A percentile compares a stretch with the other conserved stretches of the same genome.
Evolutionary conservation across 2,888 invertebrate species (phyloP).

Genomic region (Melangyna quadrimaculata): DNA sequence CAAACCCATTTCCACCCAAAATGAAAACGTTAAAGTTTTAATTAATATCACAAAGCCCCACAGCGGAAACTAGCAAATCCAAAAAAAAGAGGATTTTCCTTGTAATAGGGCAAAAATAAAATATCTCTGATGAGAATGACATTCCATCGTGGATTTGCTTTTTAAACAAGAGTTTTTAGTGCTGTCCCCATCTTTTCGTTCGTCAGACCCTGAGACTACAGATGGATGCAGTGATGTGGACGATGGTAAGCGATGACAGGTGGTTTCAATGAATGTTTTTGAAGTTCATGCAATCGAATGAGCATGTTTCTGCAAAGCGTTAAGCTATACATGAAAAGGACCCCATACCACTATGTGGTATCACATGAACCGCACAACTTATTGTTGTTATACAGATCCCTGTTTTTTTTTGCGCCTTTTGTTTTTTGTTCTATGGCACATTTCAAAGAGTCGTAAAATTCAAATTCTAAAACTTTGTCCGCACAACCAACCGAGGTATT

Average conservation of each 20-base stretch:
- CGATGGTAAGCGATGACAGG: constrained; percentile 46
- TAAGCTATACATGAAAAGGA: neutral
- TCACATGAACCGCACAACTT: neutral
- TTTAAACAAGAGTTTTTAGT: neutral
- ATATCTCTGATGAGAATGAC: constrained; percentile 4
- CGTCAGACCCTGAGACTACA: neutral
- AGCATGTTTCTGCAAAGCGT: constrained; percentile 15
- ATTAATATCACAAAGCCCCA: constrained; percentile 35
- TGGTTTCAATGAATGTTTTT: constrained; percentile 58
- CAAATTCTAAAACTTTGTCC: constrained; percentile 63
- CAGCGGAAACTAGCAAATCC: neutral
- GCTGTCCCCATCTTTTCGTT: neutral
- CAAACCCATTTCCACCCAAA: neutral
- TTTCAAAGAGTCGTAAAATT: constrained; percentile 40
- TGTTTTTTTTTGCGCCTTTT: neutral
- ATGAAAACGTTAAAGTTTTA: constrained; percentile 48
- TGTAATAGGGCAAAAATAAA: constrained; percentile 3
- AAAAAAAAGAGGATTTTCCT: neutral
- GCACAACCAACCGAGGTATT: constrained; percentile 5
- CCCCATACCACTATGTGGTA: neutral
- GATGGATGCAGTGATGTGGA: constrained; percentile 15
- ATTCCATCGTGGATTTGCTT: constrained; percentile 10
- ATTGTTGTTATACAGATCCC: neutral
- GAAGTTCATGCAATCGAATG: constrained; percentile 63
- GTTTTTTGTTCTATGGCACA: neutral